Evolutionary conservation across 2,888 invertebrate species (phyloP), one percentile per base, ranked within the genome.

Genomic region (Blera fallax): DNA sequence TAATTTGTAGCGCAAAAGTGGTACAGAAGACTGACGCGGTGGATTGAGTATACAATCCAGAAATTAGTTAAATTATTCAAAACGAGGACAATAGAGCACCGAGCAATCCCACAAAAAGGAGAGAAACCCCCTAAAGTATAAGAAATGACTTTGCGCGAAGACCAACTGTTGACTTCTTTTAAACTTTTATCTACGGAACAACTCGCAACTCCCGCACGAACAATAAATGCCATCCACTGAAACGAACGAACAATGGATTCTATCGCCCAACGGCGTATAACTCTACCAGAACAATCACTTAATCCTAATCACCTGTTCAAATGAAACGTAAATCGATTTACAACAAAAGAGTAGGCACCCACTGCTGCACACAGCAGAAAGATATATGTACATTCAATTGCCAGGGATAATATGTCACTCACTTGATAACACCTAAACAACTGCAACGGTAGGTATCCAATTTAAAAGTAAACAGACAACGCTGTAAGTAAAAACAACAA

Each of bases 291-390:
- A 37, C 60, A 60, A 50, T 50, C 37, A 40, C 50, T 60, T 73
- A 73, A 50, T 73, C 50, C 50, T 50, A 18, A 50, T 50, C 48
- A 60, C 62, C n/a, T 18, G 48, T 32, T 29, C 32, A 43, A 32
- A 10, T 27, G 10, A 24, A 52, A 29, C 21, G 32, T 43, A 64
- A 64, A 64, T 64, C 48, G 48, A 64, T 70, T 8, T 24, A 29
- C 70, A 34, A 40, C 45, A 16, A 34, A 69, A 54, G 10, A 32
- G 37, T 37, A 18, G 48, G 32, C 45, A 45, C 8, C 32, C 1
- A 27, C 58, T 24, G 21, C 64, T 48, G 32, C 32, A n/a, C 32
- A 32, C 18, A n/a, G n/a, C n/a, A n/a, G n/a, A n/a, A n/a, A n/a
- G n/a, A n/a, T n/a, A n/a, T n/a, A n/a, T n/a, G n/a, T n/a, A n/a